Evolutionary conservation across 2,797 vertebrate genomes (phyloP), one percentile per base, ranked within the genome.

Genomic region (Onychomys torridus): DNA sequence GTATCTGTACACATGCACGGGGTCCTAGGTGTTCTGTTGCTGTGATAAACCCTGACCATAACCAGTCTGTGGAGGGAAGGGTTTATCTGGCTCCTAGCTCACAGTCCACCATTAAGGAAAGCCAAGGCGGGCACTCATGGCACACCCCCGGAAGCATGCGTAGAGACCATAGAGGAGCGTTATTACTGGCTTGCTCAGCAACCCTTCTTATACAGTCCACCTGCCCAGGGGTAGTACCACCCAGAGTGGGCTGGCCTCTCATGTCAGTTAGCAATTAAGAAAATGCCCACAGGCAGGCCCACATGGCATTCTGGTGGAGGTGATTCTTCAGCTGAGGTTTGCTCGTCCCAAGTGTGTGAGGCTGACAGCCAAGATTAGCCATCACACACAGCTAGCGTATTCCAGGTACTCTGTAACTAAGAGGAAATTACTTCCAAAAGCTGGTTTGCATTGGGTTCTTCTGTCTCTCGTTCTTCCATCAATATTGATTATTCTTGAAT

Each of bases 401-500:
- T 61, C 77, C 29, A 17, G 55, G 59, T 21, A 14, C 43, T 61
- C 0, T 34, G 11, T 40, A 93, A 43, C 2, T 79, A 19, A 94
- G 77, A 6, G 2, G 37, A 89, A 86, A 87, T 52, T 12, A 8
- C 34, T 89, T 71, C n/a, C n/a, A 87, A 63, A 59, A 63, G 17
- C n/a, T 34, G 43, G 0, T 12, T 95, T 96, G 91, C 89, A 88
- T 76, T 59, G 46, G n/a, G n/a, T 79, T 79, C 59, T 61, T 52
- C 43, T 9, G 5, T 91, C 93, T 93, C 7, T 78, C 43, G 43
- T 92, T 82, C 23, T 77, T 49, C 91, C 17, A 79, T 83, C 52
- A 61, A 23, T 87, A 69, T 6, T 84, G 49, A 43, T 69, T 69
- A 43, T 93, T 95, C 61, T 59, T 34, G 29, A 55, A 77, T 71